A percentile compares a stretch with the other conserved stretches of the same genome.
These are phyloP conservation scores for Salvelinus fontinalis DNA, from an alignment of 2,113 vertebrate genomes.

Conservation along the genomic window DNA sequence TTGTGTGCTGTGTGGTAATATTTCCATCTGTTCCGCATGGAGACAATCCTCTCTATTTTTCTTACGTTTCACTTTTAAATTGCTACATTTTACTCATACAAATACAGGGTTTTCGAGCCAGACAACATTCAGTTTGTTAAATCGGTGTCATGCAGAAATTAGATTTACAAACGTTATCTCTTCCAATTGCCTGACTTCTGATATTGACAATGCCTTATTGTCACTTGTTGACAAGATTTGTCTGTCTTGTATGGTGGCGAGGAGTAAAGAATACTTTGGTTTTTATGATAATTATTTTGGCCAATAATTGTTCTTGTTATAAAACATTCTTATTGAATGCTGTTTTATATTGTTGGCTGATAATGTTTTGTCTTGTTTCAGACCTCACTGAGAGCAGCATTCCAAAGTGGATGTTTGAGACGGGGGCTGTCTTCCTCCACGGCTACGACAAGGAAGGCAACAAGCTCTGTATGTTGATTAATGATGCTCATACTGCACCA, in stretches of 20 bases:
- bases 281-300: no score
- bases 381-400: slow-evolving; percentile 88
- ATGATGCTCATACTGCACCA: no score
- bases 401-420: slow-evolving; percentile 90
- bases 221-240: background rate
- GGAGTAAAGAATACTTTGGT: background rate
- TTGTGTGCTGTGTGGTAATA: background rate
- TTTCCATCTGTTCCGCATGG: slow-evolving; percentile 15
- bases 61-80: background rate
- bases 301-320: background rate
- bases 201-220: background rate
- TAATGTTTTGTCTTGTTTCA: slow-evolving; percentile 59
- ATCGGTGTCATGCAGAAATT: slow-evolving; percentile 34
- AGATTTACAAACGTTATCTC: slow-evolving; percentile 14
- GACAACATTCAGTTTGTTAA: slow-evolving; percentile 38
- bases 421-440: slow-evolving; percentile 87
- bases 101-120: slow-evolving; percentile 26
- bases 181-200: background rate
- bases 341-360: background rate
- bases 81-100: background rate
- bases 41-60: slow-evolving; percentile 42
- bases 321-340: background rate
- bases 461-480: slow-evolving; percentile 83
- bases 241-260: background rate
- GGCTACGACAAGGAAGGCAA: slow-evolving; percentile 97